These are phyloP conservation scores for Hystrix cristata DNA, from an alignment of 2,113 vertebrate genomes.

Conservation along the genomic window DNA sequence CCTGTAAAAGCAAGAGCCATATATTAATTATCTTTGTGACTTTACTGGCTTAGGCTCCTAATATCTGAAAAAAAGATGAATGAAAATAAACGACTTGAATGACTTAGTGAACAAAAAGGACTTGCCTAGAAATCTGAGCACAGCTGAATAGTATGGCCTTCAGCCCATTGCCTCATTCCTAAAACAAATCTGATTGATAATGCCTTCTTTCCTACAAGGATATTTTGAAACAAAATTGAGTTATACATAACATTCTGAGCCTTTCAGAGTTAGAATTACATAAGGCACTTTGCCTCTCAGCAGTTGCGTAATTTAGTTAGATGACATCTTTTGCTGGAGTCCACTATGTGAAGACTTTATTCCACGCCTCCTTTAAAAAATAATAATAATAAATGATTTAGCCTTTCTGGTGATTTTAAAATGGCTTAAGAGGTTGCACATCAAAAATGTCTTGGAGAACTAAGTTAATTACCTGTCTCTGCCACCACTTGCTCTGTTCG, in stretches of 20 bases:
- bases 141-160: neutral
- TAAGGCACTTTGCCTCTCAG: slow-evolving; percentile 56
- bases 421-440: slow-evolving; percentile 53
- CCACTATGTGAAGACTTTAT: slow-evolving; percentile 57
- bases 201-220: slow-evolving; percentile 44
- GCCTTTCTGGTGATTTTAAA: slow-evolving; percentile 69
- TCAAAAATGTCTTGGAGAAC: slow-evolving; percentile 24
- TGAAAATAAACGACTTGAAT: neutral
- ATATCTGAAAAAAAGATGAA: neutral
- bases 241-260: slow-evolving; percentile 56
- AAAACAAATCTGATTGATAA: slow-evolving; percentile 42
- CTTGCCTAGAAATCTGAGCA: neutral
- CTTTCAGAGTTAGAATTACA: slow-evolving; percentile 59
- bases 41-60: neutral
- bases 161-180: neutral
- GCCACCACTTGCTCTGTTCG: slow-evolving; percentile 31
- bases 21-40: slow-evolving; percentile 7
- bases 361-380: slow-evolving; percentile 58
- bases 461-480: slow-evolving; percentile 70
- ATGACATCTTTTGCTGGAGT: slow-evolving; percentile 50
- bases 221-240: slow-evolving; percentile 61
- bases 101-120: neutral
- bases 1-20: neutral
- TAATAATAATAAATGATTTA: slow-evolving; percentile 53
- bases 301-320: slow-evolving; percentile 51